Base-by-base conservation (phyloP, 2,797 vertebrate genomes). In the Florisuga fusca region DNA sequence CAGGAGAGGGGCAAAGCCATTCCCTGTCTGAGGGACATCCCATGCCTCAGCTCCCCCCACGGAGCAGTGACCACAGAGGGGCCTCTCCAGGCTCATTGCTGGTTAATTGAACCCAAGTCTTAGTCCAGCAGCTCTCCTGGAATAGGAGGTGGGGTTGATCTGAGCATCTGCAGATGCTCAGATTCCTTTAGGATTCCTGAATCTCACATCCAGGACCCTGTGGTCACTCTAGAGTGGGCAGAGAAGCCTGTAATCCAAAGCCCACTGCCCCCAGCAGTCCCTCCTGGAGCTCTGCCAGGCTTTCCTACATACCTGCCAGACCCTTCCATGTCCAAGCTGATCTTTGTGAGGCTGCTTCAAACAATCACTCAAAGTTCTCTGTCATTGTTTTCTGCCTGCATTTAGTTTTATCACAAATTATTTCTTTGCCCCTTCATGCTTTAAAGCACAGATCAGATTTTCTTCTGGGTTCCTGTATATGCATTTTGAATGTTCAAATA, bases 1-100 rank as follows among this genome's bases (percentile, higher is more conserved):
- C 76, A 63, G 64, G 31, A 38, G 15, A 0, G 0, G 5, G 14
- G n/a, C 27, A 20, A 58, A 43, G 12, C 31, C 3, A 1, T 58
- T 72, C 31, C 74, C 63, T 4, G 1, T 10, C 54, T 12, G 41
- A 78, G 51, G 6, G 12, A 14, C 18, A 36, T 8, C 41, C 63
- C 1, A 0, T 64, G 33, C 33, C 2, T 2, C 20, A 53, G 51
- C 26, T 46, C 15, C 73, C 18, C 20, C 61, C 50, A 36, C 36
- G 12, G 2, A 15, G 23, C 43, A 43, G 11, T 10, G 33, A 46
- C 20, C 3, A 13, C 46, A 17, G 23, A 48, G 38, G 17, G 21
- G 12, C 26, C 20, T 7, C 17, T 38, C 21, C n/a, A 29, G 0
- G 6, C 4, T 17, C 25, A 34, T 43, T 51, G 41, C n/a, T 63